Conservation (phyloP, 2,888 invertebrate genomes). For the Andrena fulva region DNA sequence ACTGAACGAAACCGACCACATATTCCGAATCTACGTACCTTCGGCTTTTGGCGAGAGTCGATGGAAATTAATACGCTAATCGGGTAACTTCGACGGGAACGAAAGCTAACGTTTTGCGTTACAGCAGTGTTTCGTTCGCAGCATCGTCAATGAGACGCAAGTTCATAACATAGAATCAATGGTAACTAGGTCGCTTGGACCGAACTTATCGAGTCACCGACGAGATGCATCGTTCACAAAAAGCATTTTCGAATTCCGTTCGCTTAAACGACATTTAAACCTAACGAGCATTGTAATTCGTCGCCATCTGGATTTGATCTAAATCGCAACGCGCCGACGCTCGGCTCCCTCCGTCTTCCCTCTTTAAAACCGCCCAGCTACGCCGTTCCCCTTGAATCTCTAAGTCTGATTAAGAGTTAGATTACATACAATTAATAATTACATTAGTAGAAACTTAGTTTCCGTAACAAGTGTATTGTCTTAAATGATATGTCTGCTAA, state of each 20-base stretch:
- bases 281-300: background rate
- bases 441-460: constrained; percentile 84
- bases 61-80: no score
- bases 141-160: background rate
- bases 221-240: background rate
- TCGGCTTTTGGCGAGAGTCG: no score
- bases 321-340: constrained; percentile 31
- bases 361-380: constrained; percentile 60
- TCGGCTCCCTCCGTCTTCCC: background rate
- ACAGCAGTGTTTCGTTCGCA: background rate
- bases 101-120: background rate
- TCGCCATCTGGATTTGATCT: constrained; percentile 60
- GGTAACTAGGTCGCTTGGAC: background rate
- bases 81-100: background rate
- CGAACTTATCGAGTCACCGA: background rate
- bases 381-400: constrained; percentile 61
- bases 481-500: constrained; percentile 85
- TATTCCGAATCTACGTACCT: no score
- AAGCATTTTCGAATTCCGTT: background rate
- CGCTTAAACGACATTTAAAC: background rate
- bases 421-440: constrained; percentile 79
- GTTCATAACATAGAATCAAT: background rate
- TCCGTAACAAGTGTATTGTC: constrained; percentile 84
- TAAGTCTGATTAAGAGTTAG: constrained; percentile 76
- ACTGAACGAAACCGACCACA: background rate